Evolutionary conservation across 2,113 vertebrate genomes (phyloP), one percentile per base, ranked within the genome.

Genomic region (Elephantulus edwardii): DNA sequence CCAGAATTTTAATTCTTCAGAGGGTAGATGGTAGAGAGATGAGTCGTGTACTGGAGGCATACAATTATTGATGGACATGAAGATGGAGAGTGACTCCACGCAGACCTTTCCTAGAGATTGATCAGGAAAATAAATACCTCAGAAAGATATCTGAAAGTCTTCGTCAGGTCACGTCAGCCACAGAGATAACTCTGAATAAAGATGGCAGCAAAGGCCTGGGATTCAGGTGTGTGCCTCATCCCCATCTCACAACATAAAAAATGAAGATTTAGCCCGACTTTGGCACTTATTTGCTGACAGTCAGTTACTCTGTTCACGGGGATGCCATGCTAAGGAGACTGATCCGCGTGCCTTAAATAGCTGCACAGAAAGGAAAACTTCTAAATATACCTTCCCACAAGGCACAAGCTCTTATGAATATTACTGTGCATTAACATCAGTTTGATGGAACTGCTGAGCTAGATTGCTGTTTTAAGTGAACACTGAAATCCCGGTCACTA

Each of bases 401-500:
- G 42, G 22, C 83, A 46, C 14, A 28, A 84, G 68, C 60, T 80
- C 93, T 84, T 78, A 92, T 62, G 77, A 81, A 89, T 87, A 60
- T 92, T 91, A 89, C 2, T 33, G 58, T 75, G 83, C 95, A 52
- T 91, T 95, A 92, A 28, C 71, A 92, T 90, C 54, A 76, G 60
- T 83, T 82, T n/a, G 89, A 93, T 4, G 1, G 75, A 86, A 74
- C 77, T 95, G 95, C 75, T 83, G 70, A 95, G 88, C 30, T 71
- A 70, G 71, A 90, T 30, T 83, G 92, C 92, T 85, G 66, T 94
- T 97, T 89, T 76, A 86, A 90, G 54, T 83, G 78, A 83, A 94
- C 97, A 82, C 71, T 76, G 83, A 96, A 96, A 95, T 81, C 66
- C 78, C 81, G 91, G 74, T 70, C 93, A 94, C 94, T 97, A 94